Evolutionary conservation across 1,140 invertebrate genomes (phyloP).

Genomic region (Hyposmocoma kahamanoa): DNA sequence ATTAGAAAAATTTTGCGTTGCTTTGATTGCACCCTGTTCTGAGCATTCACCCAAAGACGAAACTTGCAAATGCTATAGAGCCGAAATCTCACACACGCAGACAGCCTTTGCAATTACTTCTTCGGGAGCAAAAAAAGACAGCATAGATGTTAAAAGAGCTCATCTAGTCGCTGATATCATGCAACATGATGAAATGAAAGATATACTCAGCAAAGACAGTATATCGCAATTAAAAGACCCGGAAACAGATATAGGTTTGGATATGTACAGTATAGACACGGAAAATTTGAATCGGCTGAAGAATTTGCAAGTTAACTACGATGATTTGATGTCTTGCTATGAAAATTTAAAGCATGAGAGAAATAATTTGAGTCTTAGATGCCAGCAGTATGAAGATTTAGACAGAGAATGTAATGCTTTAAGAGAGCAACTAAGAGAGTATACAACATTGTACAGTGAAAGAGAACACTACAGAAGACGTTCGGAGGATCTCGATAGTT

Average conservation of each 20-base stretch:
- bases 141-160: slow-evolving; percentile 44
- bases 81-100: slow-evolving; percentile 36
- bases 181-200: slow-evolving; percentile 59
- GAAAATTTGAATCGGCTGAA: slow-evolving; percentile 53
- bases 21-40: slow-evolving; percentile 53
- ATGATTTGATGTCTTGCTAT: slow-evolving; percentile 49
- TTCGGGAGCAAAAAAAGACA: slow-evolving; percentile 23
- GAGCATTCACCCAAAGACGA: slow-evolving; percentile 20
- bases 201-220: slow-evolving; percentile 47
- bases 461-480: slow-evolving; percentile 54
- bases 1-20: slow-evolving; percentile 55
- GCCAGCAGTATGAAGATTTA: slow-evolving; percentile 45
- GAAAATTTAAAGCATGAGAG: slow-evolving; percentile 57
- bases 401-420: slow-evolving; percentile 46
- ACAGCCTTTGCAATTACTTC: slow-evolving; percentile 36
- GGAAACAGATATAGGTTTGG: slow-evolving; percentile 19
- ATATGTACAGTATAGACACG: slow-evolving; percentile 36
- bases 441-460: slow-evolving; percentile 52
- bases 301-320: slow-evolving; percentile 52
- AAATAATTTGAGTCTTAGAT: slow-evolving; percentile 36
- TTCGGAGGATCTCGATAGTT: slow-evolving; percentile 45
- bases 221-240: slow-evolving; percentile 19
- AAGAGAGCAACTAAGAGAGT: slow-evolving; percentile 42
- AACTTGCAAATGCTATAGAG: slow-evolving; percentile 41
- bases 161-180: slow-evolving; percentile 61